A percentile compares a stretch with the other conserved stretches of the same genome.
These are phyloP conservation scores for Eubasilissa regina DNA, from an alignment of 1,140 invertebrate species.

Conservation along the genomic window DNA sequence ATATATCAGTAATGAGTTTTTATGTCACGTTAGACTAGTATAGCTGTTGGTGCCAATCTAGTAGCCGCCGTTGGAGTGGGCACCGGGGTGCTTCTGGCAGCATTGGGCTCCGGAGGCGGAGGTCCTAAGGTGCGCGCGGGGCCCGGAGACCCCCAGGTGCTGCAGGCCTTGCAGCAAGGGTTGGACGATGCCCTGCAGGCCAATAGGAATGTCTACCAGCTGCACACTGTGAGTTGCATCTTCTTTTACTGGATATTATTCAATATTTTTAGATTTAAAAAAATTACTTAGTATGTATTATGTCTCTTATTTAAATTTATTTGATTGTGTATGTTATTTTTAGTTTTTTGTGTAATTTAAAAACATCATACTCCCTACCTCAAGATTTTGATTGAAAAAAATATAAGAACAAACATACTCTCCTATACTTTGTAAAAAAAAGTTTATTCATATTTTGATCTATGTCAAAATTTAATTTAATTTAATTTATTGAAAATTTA, in stretches of 20 bases:
- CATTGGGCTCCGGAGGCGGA: slow-evolving; percentile 47
- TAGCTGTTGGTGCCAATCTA: slow-evolving; percentile 82
- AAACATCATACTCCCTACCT: too few species aligned
- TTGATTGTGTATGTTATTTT: too few species aligned
- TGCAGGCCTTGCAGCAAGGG: slow-evolving; percentile 49
- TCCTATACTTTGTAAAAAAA: too few species aligned
- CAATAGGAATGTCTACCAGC: slow-evolving; percentile 56
- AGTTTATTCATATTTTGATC: too few species aligned
- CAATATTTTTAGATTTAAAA: background rate
- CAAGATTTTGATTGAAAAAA: too few species aligned
- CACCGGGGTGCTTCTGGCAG: slow-evolving; percentile 55
- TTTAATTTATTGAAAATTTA: too few species aligned
- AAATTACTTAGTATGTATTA: too few species aligned
- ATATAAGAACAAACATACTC: too few species aligned
- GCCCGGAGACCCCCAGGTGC: slow-evolving; percentile 50
- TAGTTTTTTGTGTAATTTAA: too few species aligned
- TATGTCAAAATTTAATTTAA: too few species aligned
- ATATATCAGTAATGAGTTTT: background rate
- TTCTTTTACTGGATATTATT: background rate
- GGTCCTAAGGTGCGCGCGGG: slow-evolving; percentile 53
- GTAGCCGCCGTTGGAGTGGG: slow-evolving; percentile 58
- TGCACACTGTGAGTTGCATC: slow-evolving; percentile 59
- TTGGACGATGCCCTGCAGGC: slow-evolving; percentile 55
- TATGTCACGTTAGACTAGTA: slow-evolving; percentile 75
- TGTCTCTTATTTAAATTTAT: too few species aligned